Conservation (phyloP, 1,140 invertebrate genomes). For the Ctenoplectra terminalis region DNA sequence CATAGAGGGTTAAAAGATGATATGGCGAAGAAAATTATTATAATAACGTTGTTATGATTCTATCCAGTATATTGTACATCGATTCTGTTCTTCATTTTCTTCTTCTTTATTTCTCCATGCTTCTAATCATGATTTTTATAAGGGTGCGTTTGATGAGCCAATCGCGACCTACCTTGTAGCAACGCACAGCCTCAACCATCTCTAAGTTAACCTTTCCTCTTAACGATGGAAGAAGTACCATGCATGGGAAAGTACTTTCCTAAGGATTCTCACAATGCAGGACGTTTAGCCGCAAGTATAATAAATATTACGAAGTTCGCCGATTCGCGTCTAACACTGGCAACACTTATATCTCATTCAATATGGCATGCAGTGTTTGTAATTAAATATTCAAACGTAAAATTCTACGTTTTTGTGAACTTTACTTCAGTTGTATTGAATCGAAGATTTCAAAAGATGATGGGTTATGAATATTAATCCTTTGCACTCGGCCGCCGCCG, state of each 20-base stretch:
- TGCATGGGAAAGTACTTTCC: constrained; percentile 74
- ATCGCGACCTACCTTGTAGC: constrained; percentile 5
- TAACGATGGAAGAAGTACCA: constrained; percentile 20
- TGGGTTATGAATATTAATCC: too few species aligned
- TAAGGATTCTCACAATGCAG: constrained; percentile 70
- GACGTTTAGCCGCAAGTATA: constrained; percentile 29
- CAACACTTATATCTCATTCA: background rate
- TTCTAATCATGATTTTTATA: constrained; percentile 1
- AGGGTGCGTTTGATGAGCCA: constrained; percentile 31
- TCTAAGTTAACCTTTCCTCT: constrained; percentile 70
- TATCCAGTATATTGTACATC: too few species aligned
- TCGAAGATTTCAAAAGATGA: too few species aligned
- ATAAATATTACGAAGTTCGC: constrained; percentile 38
- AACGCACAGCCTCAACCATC: constrained; percentile 13
- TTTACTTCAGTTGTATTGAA: too few species aligned
- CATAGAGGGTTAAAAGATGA: too few species aligned
- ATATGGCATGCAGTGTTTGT: too few species aligned
- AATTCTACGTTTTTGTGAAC: too few species aligned
- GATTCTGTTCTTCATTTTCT: too few species aligned
- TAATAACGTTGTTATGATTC: too few species aligned
- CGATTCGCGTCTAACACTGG: background rate
- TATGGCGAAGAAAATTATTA: too few species aligned
- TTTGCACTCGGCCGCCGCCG: too few species aligned
- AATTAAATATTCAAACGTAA: too few species aligned
- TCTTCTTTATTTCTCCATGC: background rate